Evolutionary conservation across 2,888 invertebrate species (phyloP).

Genomic region (Clusia tigrina): DNA sequence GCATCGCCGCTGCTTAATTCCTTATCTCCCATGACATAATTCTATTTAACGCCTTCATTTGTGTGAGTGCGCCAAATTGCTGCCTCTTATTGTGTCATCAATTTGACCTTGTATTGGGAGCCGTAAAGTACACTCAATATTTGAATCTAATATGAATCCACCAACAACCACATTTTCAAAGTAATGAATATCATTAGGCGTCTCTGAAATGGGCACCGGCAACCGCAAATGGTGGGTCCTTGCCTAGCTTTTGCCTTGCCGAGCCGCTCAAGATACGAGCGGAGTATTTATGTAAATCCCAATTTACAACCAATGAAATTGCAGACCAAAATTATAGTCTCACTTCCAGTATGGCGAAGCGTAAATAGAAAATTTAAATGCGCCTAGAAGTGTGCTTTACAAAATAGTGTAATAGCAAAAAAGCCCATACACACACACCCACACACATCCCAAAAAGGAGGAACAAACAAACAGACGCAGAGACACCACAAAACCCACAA

Average conservation of each 20-base stretch:
- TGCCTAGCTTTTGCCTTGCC: neutral
- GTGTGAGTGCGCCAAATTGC: neutral
- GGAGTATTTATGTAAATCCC: conserved; percentile 23
- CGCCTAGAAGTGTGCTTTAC: neutral
- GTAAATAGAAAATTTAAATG: neutral
- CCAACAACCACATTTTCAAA: neutral
- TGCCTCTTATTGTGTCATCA: conserved; percentile 18
- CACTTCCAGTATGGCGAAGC: neutral
- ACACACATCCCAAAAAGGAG: neutral
- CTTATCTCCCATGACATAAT: conserved; percentile 12
- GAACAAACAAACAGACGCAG: neutral
- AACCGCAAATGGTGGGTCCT: conserved; percentile 5
- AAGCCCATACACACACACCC: neutral
- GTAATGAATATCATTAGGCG: conserved; percentile 27
- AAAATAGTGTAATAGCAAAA: neutral
- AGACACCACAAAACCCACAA: conserved; percentile 13
- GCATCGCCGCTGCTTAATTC: no score
- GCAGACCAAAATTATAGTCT: neutral
- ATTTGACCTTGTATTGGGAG: conserved; percentile 9
- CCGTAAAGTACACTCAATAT: no score
- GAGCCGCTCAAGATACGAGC: no score
- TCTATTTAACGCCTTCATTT: conserved; percentile 9
- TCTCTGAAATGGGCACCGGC: neutral
- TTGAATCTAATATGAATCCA: no score
- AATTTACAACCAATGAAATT: conserved; percentile 17